A percentile compares a stretch with the other conserved stretches of the same genome.
These are phyloP conservation scores for Prunella strophiata DNA, from an alignment of 2,797 vertebrate species.

Conservation along the genomic window DNA sequence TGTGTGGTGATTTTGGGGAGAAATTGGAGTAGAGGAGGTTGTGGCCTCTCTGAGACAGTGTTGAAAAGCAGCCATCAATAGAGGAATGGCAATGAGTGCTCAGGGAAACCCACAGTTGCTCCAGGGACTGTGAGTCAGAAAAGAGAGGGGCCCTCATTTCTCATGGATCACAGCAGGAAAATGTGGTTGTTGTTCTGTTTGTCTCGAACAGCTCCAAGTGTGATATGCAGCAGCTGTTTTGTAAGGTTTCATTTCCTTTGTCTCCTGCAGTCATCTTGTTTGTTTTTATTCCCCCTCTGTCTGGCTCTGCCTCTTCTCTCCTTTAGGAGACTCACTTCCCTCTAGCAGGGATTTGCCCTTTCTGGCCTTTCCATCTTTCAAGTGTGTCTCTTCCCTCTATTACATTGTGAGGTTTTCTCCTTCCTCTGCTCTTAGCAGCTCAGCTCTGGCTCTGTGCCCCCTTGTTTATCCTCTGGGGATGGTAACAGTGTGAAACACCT, in stretches of 20 bases:
- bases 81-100: not conserved
- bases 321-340: not conserved
- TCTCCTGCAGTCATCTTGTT: not conserved
- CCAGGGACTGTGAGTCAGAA: slow-evolving; percentile 24
- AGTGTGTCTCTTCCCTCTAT: not conserved
- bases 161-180: slow-evolving; percentile 21
- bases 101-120: not conserved
- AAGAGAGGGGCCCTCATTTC: not conserved
- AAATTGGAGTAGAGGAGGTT: not conserved
- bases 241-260: slow-evolving; percentile 6
- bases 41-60: not conserved
- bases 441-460: not conserved
- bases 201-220: not conserved
- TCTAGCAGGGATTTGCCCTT: not conserved
- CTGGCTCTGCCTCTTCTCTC: not conserved
- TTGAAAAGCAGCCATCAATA: not conserved
- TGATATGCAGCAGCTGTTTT: slow-evolving; percentile 1
- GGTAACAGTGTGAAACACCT: not conserved
- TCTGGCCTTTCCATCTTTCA: not conserved
- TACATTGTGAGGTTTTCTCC: not conserved
- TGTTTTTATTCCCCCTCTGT: not conserved
- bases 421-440: not conserved
- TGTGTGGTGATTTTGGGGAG: not conserved
- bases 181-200: not conserved
- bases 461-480: not conserved